These are phyloP conservation scores for Lithosia quadra DNA, from an alignment of 2,888 invertebrate genomes.

Conservation along the genomic window DNA sequence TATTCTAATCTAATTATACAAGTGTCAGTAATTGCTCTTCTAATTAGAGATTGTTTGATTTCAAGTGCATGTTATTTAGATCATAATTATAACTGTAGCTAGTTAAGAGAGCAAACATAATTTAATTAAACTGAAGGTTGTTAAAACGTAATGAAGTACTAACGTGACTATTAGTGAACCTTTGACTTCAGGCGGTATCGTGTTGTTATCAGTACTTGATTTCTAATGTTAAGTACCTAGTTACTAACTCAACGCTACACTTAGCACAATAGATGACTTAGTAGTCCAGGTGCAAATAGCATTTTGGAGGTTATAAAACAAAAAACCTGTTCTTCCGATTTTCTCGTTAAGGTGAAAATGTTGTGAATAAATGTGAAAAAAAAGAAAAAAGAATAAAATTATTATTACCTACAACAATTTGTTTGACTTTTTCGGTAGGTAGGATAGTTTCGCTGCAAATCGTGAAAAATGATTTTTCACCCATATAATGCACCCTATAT, in stretches of 20 bases:
- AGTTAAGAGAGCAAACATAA: constrained; percentile 9
- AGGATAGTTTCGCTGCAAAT: too few relatives aligned
- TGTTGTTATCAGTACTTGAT: constrained; percentile 8
- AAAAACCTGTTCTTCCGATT: too few relatives aligned
- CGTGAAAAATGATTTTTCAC: too few relatives aligned
- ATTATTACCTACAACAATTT: too few relatives aligned
- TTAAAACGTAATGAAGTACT: constrained; percentile 6
- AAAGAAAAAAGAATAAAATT: neutral
- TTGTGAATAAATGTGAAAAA: too few relatives aligned
- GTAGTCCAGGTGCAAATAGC: too few relatives aligned
- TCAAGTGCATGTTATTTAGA: constrained; percentile 23
- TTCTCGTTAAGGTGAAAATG: too few relatives aligned
- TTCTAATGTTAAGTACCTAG: neutral
- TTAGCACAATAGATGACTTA: too few relatives aligned
- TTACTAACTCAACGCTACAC: too few relatives aligned
- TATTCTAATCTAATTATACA: constrained; percentile 36
- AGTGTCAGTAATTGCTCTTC: constrained; percentile 47
- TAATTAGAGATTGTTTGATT: constrained; percentile 32
- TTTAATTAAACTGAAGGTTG: constrained; percentile 17
- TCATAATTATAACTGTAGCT: neutral
- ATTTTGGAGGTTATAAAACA: too few relatives aligned
- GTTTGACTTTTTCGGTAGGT: too few relatives aligned
- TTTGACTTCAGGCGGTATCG: constrained; percentile 1
- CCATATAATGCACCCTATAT: too few relatives aligned
- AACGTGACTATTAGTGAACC: neutral